These are phyloP conservation scores for Campopleginae sp. DNA, from an alignment of 2,888 invertebrate species.

Conservation along the genomic window DNA sequence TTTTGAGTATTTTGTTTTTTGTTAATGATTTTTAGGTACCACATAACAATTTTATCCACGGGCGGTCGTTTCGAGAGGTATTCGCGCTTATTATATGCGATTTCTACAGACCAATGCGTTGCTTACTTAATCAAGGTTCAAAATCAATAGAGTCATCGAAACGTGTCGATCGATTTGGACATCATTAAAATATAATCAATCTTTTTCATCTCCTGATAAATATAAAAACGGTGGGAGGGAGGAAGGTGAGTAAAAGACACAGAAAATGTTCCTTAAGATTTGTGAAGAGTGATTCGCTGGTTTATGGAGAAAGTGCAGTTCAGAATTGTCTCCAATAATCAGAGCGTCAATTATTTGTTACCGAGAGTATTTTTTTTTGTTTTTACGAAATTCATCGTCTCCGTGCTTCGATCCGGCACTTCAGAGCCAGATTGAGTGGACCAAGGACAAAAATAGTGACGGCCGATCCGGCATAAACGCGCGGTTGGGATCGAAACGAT, in stretches of 20 bases:
- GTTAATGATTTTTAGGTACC: neutral
- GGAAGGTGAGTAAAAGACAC: neutral
- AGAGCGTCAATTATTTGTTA: neutral
- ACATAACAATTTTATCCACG: neutral
- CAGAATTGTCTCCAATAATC: neutral
- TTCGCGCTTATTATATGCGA: neutral
- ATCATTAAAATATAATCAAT: neutral
- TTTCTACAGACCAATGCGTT: neutral
- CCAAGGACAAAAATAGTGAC: neutral
- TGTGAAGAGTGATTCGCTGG: neutral
- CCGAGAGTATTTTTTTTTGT: neutral
- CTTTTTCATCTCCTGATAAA: neutral
- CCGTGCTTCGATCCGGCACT: neutral
- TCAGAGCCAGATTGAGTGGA: neutral
- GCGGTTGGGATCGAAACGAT: neutral
- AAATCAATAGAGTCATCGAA: constrained; percentile 12
- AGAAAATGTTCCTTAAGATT: neutral
- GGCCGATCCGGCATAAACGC: constrained; percentile 5
- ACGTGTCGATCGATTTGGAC: neutral
- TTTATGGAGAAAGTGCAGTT: neutral
- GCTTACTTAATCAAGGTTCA: constrained; percentile 70
- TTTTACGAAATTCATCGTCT: neutral
- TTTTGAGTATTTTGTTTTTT: neutral
- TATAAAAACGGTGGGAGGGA: neutral
- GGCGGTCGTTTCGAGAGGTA: constrained; percentile 39